phyloP scores from a whole-genome alignment of 2,113 vertebrate genomes.

The Toxotes jaculatrix region DNA sequence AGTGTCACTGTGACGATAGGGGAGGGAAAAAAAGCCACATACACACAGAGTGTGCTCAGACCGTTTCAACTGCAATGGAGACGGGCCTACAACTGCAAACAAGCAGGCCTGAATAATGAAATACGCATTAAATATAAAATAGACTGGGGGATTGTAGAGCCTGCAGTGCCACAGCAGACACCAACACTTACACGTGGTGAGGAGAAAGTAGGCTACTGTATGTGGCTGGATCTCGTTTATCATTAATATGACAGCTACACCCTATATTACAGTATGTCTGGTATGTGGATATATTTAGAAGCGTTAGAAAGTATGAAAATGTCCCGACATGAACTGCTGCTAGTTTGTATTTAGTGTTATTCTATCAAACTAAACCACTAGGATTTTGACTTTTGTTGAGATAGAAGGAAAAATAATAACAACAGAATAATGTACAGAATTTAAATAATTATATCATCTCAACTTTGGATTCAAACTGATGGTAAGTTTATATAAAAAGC shows the following conservation, averaged over 20 bases:
- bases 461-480: background rate
- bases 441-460: background rate
- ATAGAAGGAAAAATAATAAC: background rate
- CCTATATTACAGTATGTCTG: background rate
- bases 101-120: conserved; percentile 74
- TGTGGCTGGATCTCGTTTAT: conserved; percentile 51
- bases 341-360: too few relatives aligned
- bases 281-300: conserved; percentile 46
- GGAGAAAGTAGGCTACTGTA: conserved; percentile 60
- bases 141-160: conserved; percentile 44
- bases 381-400: background rate
- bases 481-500: background rate
- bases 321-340: conserved; percentile 15
- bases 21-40: background rate
- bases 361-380: background rate
- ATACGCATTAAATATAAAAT: conserved; percentile 76
- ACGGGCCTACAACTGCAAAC: conserved; percentile 60
- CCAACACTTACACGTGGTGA: conserved; percentile 48
- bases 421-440: background rate
- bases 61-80: conserved; percentile 47
- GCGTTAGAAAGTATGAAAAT: conserved; percentile 3
- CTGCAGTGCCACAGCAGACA: conserved; percentile 64
- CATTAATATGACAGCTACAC: conserved; percentile 59
- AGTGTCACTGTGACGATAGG: conserved; percentile 45
- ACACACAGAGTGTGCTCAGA: conserved; percentile 7